These are phyloP conservation scores for Salvelinus namaycush DNA, from an alignment of 2,113 vertebrate species.

Conservation along the genomic window DNA sequence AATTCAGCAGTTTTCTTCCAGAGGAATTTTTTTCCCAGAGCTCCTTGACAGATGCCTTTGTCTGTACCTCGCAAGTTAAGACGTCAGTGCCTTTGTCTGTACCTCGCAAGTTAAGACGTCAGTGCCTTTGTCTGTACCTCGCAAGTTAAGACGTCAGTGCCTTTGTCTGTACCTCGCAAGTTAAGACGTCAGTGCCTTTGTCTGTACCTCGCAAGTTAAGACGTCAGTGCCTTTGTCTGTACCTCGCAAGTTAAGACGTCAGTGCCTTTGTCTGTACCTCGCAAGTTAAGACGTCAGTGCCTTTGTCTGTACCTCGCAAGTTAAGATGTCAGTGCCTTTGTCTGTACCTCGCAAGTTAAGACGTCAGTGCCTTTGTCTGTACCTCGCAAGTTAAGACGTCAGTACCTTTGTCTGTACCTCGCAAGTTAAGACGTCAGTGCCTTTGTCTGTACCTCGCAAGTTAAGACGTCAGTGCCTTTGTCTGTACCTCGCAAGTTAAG, in stretches of 20 bases:
- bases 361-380: not conserved
- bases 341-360: not conserved
- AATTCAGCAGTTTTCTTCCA: slow-evolving; percentile 9
- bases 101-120: not conserved
- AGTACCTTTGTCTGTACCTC: slow-evolving; percentile 1
- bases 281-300: not conserved
- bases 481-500: not conserved
- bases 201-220: not conserved
- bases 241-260: not conserved
- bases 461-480: slow-evolving; percentile 6
- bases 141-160: not conserved
- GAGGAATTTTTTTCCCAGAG: too few relatives aligned
- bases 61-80: not conserved
- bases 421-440: not conserved
- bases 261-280: slow-evolving; percentile 6
- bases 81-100: slow-evolving; percentile 1
- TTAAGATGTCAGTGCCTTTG: slow-evolving; percentile 2
- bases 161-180: not conserved
- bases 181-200: not conserved
- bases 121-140: not conserved
- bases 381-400: not conserved
- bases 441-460: not conserved
- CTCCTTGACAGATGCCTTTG: not conserved
- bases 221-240: slow-evolving; percentile 1
- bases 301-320: not conserved